Evolutionary conservation across 2,113 vertebrate species (phyloP).

Genomic region (Tragelaphus strepsiceros): DNA sequence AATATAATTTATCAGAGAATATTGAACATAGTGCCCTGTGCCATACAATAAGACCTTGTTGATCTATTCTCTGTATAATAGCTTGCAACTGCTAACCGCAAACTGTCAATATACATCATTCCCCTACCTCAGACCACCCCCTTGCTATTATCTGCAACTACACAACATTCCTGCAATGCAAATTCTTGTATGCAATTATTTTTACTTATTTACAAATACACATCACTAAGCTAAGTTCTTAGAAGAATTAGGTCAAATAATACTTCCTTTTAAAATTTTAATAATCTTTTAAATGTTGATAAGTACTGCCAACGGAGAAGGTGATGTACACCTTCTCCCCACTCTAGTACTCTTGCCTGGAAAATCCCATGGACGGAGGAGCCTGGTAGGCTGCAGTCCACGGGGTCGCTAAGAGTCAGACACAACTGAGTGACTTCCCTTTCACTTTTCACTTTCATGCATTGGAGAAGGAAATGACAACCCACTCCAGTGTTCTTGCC

Average conservation of each 20-base stretch:
- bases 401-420: accelerated
- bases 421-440: too few relatives aligned
- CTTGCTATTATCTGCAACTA: background rate
- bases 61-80: background rate
- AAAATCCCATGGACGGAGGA: too few relatives aligned
- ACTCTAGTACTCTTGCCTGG: too few relatives aligned
- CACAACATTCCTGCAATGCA: background rate
- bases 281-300: background rate
- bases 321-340: too few relatives aligned
- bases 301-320: background rate
- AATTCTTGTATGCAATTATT: background rate
- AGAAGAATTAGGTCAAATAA: background rate
- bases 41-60: background rate
- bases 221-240: background rate
- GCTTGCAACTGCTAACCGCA: background rate
- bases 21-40: background rate
- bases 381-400: too few relatives aligned
- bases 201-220: background rate
- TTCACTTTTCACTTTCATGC: too few relatives aligned
- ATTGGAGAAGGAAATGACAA: too few relatives aligned
- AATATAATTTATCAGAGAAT: background rate
- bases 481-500: too few relatives aligned
- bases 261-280: background rate
- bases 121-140: background rate
- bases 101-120: background rate